Percentiles rank a stretch among this genome's conserved stretches.
phyloP scores from a whole-genome alignment of 2,888 invertebrate genomes.

The Hydropsyche betteni region DNA sequence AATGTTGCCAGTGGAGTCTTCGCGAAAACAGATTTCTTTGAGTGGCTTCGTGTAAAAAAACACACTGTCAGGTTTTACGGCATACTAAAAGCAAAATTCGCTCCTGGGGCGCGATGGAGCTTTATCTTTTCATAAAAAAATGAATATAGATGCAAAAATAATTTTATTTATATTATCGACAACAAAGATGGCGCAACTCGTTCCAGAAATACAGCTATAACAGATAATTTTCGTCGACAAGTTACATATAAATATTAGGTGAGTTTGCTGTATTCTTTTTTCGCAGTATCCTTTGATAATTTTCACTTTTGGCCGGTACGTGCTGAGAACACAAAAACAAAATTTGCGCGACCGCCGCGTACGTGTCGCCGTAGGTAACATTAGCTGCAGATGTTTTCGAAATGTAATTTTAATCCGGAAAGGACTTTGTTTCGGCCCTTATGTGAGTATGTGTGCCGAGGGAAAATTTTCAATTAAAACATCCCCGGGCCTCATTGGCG shows the following conservation, averaged over 20 bases:
- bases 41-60: slow-evolving; percentile 20
- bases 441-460: no score
- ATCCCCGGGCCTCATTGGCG: no score
- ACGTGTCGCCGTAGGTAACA: not conserved
- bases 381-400: slow-evolving; percentile 16
- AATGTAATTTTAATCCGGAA: slow-evolving; percentile 1
- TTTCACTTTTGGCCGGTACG: not conserved
- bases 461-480: no score
- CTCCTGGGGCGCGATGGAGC: not conserved
- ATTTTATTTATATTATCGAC: no score
- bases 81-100: not conserved
- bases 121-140: no score
- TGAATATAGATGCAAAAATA: no score
- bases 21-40: slow-evolving; percentile 24
- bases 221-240: no score
- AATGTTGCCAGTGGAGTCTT: slow-evolving; percentile 20
- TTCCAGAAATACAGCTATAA: no score
- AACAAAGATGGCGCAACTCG: no score
- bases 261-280: no score
- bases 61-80: slow-evolving; percentile 2
- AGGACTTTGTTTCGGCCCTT: not conserved
- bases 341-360: not conserved
- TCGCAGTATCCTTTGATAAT: slow-evolving; percentile 10
- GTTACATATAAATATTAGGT: no score
- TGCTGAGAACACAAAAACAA: not conserved